A percentile compares a stretch with the other conserved stretches of the same genome.
phyloP scores from a whole-genome alignment of 1,140 invertebrate genomes.

The Aphis craccivora region DNA sequence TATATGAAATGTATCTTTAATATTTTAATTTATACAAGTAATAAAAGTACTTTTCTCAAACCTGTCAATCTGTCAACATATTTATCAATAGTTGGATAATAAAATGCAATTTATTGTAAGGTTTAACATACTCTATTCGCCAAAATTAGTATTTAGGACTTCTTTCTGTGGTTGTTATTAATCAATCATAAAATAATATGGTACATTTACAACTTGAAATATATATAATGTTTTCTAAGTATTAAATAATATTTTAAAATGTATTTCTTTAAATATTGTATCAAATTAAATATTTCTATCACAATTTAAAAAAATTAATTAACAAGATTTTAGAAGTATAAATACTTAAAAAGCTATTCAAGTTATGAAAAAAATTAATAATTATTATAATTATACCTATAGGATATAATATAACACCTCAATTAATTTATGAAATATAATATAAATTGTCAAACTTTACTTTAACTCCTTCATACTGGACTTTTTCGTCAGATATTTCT shows the following conservation, averaged over 20 bases:
- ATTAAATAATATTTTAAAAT: not conserved
- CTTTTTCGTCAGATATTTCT: slow-evolving; percentile 66
- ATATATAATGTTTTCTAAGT: not conserved
- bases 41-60: not conserved
- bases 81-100: too few relatives aligned
- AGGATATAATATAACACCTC: not conserved
- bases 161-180: too few relatives aligned
- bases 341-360: not conserved
- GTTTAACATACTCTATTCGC: too few relatives aligned
- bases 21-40: too few relatives aligned
- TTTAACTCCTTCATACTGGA: slow-evolving; percentile 30
- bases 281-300: not conserved
- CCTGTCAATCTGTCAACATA: too few relatives aligned
- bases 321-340: not conserved
- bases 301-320: not conserved
- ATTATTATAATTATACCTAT: not conserved
- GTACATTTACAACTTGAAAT: not conserved
- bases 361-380: not conserved
- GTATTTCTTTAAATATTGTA: not conserved
- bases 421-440: slow-evolving; percentile 31
- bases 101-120: too few relatives aligned
- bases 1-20: too few relatives aligned
- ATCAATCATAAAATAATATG: too few relatives aligned
- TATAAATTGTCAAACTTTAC: slow-evolving; percentile 18
- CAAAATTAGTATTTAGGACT: too few relatives aligned